Evolutionary conservation across 2,113 vertebrate species (phyloP).

Genomic region (Manacus vitellinus): DNA sequence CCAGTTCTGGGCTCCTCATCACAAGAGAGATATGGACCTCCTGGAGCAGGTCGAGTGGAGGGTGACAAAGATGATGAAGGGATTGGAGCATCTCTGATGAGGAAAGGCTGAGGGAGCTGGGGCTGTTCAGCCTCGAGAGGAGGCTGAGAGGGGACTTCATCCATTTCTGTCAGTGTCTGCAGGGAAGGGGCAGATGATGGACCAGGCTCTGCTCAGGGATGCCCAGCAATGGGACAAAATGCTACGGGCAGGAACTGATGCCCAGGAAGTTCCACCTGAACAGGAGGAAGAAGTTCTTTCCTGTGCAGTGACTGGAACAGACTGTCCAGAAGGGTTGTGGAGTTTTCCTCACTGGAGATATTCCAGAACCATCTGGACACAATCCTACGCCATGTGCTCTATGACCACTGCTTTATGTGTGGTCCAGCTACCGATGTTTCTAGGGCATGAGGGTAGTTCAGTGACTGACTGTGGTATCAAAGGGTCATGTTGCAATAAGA

Average conservation of each 20-base stretch:
- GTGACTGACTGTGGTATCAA: background rate
- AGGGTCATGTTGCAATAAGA: background rate
- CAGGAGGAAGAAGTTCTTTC: background rate
- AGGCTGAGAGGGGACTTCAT: background rate
- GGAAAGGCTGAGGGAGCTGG: background rate
- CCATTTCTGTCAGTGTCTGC: background rate
- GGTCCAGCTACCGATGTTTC: background rate
- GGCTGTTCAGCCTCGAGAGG: background rate
- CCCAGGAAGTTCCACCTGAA: background rate
- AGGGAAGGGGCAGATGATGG: background rate
- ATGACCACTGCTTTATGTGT: background rate
- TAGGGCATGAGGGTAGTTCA: background rate
- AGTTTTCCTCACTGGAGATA: background rate
- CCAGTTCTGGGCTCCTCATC: rapidly evolving
- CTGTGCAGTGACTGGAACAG: background rate
- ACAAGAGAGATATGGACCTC: background rate
- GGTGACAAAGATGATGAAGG: background rate
- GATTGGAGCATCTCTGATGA: background rate
- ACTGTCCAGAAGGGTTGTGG: rapidly evolving
- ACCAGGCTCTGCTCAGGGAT: background rate
- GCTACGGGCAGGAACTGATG: background rate
- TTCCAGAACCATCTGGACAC: background rate
- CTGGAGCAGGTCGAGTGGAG: rapidly evolving
- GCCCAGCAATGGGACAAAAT: background rate
- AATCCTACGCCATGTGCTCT: background rate